Evolutionary conservation across 2,113 vertebrate genomes (phyloP).

Genomic region (Toxostoma redivivum): DNA sequence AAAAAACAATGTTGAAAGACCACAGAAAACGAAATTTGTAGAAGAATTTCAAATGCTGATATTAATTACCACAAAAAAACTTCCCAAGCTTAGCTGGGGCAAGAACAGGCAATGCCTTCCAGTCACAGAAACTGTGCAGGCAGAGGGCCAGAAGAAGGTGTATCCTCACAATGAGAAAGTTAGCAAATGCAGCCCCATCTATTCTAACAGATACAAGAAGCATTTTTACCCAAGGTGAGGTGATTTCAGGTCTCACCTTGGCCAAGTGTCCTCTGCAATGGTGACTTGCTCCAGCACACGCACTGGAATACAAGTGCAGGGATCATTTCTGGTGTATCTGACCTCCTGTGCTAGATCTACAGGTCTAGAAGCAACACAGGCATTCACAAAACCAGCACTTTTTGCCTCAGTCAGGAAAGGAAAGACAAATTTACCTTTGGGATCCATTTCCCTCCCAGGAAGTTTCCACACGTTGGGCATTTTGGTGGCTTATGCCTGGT

Average conservation of each 20-base stretch:
- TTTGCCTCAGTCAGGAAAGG: background rate
- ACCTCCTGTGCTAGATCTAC: background rate
- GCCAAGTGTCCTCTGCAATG: background rate
- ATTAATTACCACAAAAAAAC: background rate
- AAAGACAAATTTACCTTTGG: slow-evolving; percentile 74
- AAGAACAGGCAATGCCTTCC: background rate
- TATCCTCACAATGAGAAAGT: background rate
- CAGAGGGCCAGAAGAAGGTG: background rate
- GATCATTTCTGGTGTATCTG: background rate
- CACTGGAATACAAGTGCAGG: background rate
- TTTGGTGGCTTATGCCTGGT: slow-evolving; percentile 94
- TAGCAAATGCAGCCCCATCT: background rate
- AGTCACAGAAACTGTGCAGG: background rate
- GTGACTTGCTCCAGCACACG: background rate
- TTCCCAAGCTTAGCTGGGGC: background rate
- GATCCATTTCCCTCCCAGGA: slow-evolving; percentile 94
- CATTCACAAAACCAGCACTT: background rate
- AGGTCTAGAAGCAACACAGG: background rate
- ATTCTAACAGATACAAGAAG: background rate
- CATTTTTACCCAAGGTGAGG: background rate
- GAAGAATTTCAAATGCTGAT: background rate
- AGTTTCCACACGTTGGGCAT: slow-evolving; percentile 87
- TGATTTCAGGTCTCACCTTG: background rate
- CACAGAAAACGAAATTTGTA: background rate
- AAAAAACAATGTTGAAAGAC: background rate